These are phyloP conservation scores for Hydrotaea diabolus DNA, from an alignment of 2,888 invertebrate species.

Conservation along the genomic window DNA sequence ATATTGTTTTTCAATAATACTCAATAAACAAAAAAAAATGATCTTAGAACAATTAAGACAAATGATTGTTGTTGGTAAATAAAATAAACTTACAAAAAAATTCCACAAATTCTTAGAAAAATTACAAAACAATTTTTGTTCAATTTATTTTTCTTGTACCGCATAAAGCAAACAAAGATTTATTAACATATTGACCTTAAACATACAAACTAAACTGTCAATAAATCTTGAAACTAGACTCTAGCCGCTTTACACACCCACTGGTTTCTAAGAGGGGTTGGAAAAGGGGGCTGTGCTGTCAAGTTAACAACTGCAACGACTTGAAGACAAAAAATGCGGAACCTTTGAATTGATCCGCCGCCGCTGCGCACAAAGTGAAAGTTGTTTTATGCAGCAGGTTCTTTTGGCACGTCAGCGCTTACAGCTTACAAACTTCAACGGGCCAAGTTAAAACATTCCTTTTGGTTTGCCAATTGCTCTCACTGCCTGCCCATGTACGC, in stretches of 20 bases:
- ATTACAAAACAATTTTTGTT: slow-evolving; percentile 14
- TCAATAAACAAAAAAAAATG: slow-evolving; percentile 42
- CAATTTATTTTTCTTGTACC: background rate
- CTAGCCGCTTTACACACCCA: background rate
- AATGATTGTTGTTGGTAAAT: slow-evolving; percentile 61
- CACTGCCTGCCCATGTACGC: background rate
- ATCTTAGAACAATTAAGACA: slow-evolving; percentile 35
- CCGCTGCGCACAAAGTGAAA: slow-evolving; percentile 57
- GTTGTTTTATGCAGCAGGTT: slow-evolving; percentile 54
- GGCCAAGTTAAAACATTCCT: slow-evolving; percentile 52
- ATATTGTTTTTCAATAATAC: slow-evolving; percentile 22
- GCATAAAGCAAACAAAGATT: background rate
- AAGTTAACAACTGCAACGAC: background rate
- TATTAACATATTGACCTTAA: slow-evolving; percentile 3
- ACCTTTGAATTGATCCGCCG: slow-evolving; percentile 5
- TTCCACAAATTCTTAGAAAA: slow-evolving; percentile 50
- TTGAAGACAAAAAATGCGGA: slow-evolving; percentile 21
- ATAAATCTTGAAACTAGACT: slow-evolving; percentile 1
- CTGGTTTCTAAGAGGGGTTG: background rate
- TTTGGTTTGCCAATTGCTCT: background rate
- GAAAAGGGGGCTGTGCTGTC: background rate
- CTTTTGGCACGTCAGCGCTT: background rate
- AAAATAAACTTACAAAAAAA: slow-evolving; percentile 24
- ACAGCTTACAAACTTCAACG: no score
- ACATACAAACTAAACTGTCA: background rate